phyloP scores from a whole-genome alignment of 2,113 vertebrate genomes.

The Sceloporus undulatus region DNA sequence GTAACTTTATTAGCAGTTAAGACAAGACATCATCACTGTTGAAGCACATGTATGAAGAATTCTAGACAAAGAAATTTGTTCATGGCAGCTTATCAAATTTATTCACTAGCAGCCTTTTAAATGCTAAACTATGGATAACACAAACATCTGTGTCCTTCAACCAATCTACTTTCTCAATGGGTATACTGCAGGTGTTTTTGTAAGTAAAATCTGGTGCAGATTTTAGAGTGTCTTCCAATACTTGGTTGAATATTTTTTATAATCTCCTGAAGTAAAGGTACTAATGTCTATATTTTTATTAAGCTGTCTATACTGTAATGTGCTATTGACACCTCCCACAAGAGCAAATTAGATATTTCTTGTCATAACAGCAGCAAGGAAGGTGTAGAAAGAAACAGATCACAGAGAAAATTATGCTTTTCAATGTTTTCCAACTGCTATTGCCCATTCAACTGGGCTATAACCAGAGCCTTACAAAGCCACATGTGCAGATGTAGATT shows the following conservation, averaged over 20 bases:
- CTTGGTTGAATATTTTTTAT: background rate
- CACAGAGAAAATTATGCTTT: background rate
- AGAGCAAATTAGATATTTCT: background rate
- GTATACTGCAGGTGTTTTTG: background rate
- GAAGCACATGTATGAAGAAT: constrained; percentile 53
- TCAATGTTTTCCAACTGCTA: background rate
- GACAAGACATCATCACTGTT: constrained; percentile 67
- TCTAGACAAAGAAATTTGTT: constrained; percentile 54
- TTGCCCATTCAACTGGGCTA: constrained; percentile 20
- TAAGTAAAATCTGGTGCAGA: background rate
- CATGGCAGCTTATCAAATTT: background rate
- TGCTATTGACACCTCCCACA: background rate
- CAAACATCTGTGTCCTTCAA: constrained; percentile 34
- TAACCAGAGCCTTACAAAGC: background rate
- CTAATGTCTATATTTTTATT: background rate
- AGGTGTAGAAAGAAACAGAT: constrained; percentile 36
- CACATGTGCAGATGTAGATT: constrained; percentile 3
- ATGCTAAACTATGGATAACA: constrained; percentile 44
- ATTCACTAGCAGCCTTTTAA: background rate
- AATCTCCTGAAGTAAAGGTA: constrained; percentile 25
- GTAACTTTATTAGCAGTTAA: constrained; percentile 72
- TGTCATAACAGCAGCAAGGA: constrained; percentile 4
- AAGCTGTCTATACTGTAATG: background rate
- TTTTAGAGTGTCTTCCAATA: background rate
- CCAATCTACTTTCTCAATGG: background rate